Evolutionary conservation across 2,888 invertebrate genomes (phyloP).

Genomic region (Dasysyrphus tricinctus): DNA sequence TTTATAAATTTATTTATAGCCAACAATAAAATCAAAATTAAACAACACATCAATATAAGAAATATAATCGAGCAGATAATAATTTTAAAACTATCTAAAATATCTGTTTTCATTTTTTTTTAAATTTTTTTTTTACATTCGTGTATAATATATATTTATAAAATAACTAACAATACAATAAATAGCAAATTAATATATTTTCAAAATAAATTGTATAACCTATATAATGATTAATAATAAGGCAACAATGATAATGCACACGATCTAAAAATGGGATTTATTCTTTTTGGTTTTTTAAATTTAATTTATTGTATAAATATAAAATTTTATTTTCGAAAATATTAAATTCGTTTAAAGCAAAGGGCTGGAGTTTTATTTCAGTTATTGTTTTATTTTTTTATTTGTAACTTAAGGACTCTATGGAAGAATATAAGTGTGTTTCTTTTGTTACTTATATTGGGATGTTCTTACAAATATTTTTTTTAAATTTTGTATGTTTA

Average conservation of each 20-base stretch:
- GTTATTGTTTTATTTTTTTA: conserved; percentile 26
- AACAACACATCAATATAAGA: conserved; percentile 36
- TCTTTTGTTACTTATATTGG: conserved; percentile 17
- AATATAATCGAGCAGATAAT: conserved; percentile 45
- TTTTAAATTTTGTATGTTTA: conserved; percentile 18
- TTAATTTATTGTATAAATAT: conserved; percentile 49
- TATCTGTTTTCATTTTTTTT: conserved; percentile 8
- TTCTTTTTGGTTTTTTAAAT: not conserved
- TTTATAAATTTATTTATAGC: conserved; percentile 40
- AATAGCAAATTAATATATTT: conserved; percentile 64
- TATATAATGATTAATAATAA: conserved; percentile 61
- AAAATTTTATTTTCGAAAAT: conserved; percentile 53
- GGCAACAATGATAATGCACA: conserved; percentile 75
- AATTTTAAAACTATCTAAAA: conserved; percentile 55
- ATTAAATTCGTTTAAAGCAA: conserved; percentile 60
- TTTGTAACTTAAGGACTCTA: conserved; percentile 55
- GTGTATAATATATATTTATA: conserved; percentile 39
- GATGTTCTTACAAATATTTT: conserved; percentile 28
- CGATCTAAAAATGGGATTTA: conserved; percentile 51
- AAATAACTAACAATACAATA: conserved; percentile 52
- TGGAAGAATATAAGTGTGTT: conserved; percentile 60
- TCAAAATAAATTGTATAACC: conserved; percentile 55
- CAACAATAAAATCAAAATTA: conserved; percentile 35
- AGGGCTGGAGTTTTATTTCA: conserved; percentile 47
- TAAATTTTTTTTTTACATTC: conserved; percentile 11